Evolutionary conservation across 37 sponge, comb jelly and placozoan genomes (phyloP), one percentile per base, ranked within the genome.

Genomic region (Aphrocallistes beatrix): DNA sequence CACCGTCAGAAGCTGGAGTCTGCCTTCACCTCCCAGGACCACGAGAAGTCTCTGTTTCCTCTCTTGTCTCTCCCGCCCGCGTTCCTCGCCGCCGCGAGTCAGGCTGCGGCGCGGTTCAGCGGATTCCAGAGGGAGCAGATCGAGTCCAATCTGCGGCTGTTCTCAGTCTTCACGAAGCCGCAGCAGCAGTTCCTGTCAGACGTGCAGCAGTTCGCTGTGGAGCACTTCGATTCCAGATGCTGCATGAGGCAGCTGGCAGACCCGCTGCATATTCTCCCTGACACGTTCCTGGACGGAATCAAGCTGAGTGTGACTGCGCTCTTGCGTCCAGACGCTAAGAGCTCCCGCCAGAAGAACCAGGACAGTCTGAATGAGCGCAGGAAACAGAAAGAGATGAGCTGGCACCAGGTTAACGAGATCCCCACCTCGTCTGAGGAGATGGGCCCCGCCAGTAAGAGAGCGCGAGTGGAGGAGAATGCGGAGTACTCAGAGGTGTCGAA

Each of bases 61-160:
- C 36, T 49, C 23, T 34, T 39, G 1, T 1, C 86, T 16, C 39
- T 93, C 21, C 87, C 90, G 0, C 39, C 84, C 17, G 69, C 83
- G 39, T 93, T 93, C 81, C 37, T 90, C 0, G 75, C 39, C 8
- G 37, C 89, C 88, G 82, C 51, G 85, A 1, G 38, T 19, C 23
- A 85, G 36, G 83, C 38, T 87, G 90, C 51, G 85, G 83, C 37
- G 42, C 21, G 17, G 38, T 36, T 88, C 50, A 51, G 39, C 38
- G n/a, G 38, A 25, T 51, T 21, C 21, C 84, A 91, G 91, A 81
- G 84, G 36, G 51, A 91, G 19, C 51, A 28, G 30, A 91, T 91
- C 0, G 85, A 88, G 45, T 86, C 86, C 49, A 91, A 91, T 81
- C 37, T 91, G 16, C 48, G 49, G 38, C 88, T 90, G 25, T 90